These are phyloP conservation scores for Drosophila pegasa DNA, from an alignment of 2,888 invertebrate genomes.

Conservation along the genomic window DNA sequence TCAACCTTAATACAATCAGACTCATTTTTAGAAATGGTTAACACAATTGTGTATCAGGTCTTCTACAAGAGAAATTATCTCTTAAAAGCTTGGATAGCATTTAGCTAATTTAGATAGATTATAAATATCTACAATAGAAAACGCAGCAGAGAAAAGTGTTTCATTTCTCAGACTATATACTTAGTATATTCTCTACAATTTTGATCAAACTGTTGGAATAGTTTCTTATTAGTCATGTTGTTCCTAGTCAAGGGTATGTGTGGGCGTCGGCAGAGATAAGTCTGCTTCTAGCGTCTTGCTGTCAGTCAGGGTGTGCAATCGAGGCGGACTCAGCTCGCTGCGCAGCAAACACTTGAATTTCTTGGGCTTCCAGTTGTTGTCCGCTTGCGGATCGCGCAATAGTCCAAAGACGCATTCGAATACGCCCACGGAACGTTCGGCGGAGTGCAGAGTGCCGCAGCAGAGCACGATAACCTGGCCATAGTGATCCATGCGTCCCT, in stretches of 20 bases:
- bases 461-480: conserved; percentile 87
- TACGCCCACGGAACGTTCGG: conserved; percentile 86
- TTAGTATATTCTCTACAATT: conserved; percentile 18
- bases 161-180: conserved; percentile 22
- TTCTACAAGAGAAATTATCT: not conserved
- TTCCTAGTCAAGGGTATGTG: conserved; percentile 58
- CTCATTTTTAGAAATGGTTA: no score
- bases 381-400: conserved; percentile 87
- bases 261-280: conserved; percentile 72
- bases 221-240: conserved; percentile 1
- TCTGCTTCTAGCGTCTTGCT: conserved; percentile 73
- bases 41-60: not conserved
- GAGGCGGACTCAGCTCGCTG: conserved; percentile 72
- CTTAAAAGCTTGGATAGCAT: not conserved
- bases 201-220: conserved; percentile 30
- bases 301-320: conserved; percentile 62
- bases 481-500: conserved; percentile 87
- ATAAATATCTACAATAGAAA: no score
- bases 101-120: not conserved
- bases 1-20: not conserved
- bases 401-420: conserved; percentile 89
- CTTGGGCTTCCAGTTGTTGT: conserved; percentile 90
- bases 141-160: no score
- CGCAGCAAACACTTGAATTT: conserved; percentile 85
- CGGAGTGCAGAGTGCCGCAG: conserved; percentile 88